These are phyloP conservation scores for Drosophila biarmipes DNA, from an alignment of 1,140 invertebrate genomes.

Conservation along the genomic window DNA sequence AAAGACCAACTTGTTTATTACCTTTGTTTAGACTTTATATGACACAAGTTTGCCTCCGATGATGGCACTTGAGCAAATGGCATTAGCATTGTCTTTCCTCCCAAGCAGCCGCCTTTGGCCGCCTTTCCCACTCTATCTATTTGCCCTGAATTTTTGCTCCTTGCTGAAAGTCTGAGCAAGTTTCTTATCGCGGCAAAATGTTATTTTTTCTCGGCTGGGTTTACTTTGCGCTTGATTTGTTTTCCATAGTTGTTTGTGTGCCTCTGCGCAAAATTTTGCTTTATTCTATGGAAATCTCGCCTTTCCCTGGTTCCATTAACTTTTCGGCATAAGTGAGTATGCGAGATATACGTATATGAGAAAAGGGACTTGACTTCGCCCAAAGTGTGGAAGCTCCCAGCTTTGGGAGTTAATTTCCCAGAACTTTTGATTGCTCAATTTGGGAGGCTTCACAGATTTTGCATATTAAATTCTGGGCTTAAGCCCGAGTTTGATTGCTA, in stretches of 20 bases:
- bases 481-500: conserved; percentile 2
- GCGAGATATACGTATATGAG: conserved; percentile 3
- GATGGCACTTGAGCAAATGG: conserved; percentile 73
- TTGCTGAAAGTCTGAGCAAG: conserved; percentile 40
- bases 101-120: conserved; percentile 3
- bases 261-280: conserved; percentile 20
- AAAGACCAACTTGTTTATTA: conserved; percentile 71
- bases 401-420: conserved; percentile 33
- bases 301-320: conserved; percentile 34
- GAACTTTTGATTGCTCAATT: conserved; percentile 46
- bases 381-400: conserved; percentile 15
- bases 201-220: conserved; percentile 46
- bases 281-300: conserved; percentile 33
- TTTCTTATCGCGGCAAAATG: conserved; percentile 64
- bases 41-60: conserved; percentile 49
- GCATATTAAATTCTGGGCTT: conserved; percentile 19
- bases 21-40: conserved; percentile 78
- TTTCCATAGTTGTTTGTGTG: conserved; percentile 22
- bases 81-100: conserved; percentile 68
- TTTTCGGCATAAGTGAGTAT: conserved; percentile 27
- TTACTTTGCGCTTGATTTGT: conserved; percentile 66
- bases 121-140: conserved; percentile 8
- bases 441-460: conserved; percentile 15
- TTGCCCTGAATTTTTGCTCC: neutral
- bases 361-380: conserved; percentile 17